These are phyloP conservation scores for Salvelinus alpinus DNA, from an alignment of 2,113 vertebrate genomes.

Conservation along the genomic window DNA sequence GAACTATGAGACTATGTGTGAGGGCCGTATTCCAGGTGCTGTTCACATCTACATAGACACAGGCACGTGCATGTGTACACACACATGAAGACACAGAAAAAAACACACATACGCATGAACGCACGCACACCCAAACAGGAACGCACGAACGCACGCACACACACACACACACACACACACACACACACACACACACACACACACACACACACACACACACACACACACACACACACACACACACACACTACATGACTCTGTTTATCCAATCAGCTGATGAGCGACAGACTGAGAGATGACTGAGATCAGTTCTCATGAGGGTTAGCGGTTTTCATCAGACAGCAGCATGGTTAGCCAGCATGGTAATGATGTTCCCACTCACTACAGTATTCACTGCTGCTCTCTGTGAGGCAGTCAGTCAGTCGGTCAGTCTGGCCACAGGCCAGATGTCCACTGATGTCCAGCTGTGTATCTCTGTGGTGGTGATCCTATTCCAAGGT, in stretches of 20 bases:
- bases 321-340: conserved; percentile 43
- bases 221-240: no score
- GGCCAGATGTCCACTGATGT: conserved; percentile 56
- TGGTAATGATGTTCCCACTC: conserved; percentile 13
- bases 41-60: conserved; percentile 25
- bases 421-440: neutral
- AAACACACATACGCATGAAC: no score
- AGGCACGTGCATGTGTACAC: no score
- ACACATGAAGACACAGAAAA: no score
- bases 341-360: conserved; percentile 16
- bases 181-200: no score
- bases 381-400: neutral
- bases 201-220: no score
- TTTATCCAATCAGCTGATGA: conserved; percentile 63
- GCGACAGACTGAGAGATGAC: no score
- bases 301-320: conserved; percentile 40
- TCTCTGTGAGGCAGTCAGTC: neutral
- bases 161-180: no score
- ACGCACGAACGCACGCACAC: no score
- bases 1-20: conserved; percentile 40
- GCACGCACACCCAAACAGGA: neutral
- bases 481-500: conserved; percentile 39
- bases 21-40: conserved; percentile 41
- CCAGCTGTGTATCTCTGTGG: conserved; percentile 41
- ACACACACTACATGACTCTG: conserved; percentile 12